phyloP scores from a whole-genome alignment of 2,113 vertebrate species.

The Phoxinus phoxinus region DNA sequence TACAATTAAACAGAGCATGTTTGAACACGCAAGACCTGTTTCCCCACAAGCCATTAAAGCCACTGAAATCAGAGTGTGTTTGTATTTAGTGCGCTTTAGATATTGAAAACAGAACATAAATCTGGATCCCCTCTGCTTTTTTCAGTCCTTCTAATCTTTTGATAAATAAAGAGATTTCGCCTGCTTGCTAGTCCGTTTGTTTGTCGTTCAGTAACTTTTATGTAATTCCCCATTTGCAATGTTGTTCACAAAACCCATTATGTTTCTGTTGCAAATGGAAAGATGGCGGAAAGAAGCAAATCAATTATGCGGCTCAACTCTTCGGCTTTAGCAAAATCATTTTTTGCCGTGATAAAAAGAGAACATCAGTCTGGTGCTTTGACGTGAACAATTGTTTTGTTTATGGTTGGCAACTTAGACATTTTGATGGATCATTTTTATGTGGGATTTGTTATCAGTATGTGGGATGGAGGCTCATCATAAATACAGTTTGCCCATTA shows the following conservation, averaged over 20 bases:
- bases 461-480: conserved; percentile 15
- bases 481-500: conserved; percentile 43
- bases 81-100: conserved; percentile 40
- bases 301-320: conserved; percentile 41
- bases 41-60: conserved; percentile 49
- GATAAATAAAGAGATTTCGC: conserved; percentile 41
- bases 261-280: conserved; percentile 51
- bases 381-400: conserved; percentile 48
- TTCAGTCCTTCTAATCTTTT: conserved; percentile 47
- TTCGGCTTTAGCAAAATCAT: conserved; percentile 36
- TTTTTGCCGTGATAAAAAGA: conserved; percentile 41
- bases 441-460: conserved; percentile 1
- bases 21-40: conserved; percentile 52
- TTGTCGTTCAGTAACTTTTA: conserved; percentile 35
- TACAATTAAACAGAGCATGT: conserved; percentile 56
- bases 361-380: conserved; percentile 44
- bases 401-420: conserved; percentile 43
- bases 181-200: conserved; percentile 36
- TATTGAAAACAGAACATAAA: conserved; percentile 34
- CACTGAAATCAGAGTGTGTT: conserved; percentile 46
- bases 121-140: conserved; percentile 2
- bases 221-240: conserved; percentile 54
- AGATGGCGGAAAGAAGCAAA: conserved; percentile 45
- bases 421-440: conserved; percentile 45
- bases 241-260: conserved; percentile 52